Evolutionary conservation across 2,113 vertebrate species (phyloP).

Genomic region (Gnathonemus echidnorhynchus): DNA sequence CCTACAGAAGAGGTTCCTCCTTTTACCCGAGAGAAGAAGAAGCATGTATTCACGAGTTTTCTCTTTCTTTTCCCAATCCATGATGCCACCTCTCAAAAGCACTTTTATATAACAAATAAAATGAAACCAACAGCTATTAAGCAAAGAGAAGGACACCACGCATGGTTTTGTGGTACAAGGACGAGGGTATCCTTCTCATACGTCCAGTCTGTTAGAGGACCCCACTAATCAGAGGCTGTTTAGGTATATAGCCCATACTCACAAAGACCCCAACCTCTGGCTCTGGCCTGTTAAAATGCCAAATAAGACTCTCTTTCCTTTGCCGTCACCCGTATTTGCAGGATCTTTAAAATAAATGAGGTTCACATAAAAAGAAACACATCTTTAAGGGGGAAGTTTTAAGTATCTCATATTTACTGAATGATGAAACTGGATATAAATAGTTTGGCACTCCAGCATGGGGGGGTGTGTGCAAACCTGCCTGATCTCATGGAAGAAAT

Average conservation of each 20-base stretch:
- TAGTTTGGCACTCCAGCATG: not conserved
- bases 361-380: not conserved
- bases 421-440: slow-evolving; percentile 2
- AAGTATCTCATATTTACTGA: not conserved
- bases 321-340: not conserved
- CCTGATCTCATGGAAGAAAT: not conserved
- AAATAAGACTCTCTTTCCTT: not conserved
- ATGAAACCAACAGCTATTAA: not conserved
- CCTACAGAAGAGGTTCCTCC: not conserved
- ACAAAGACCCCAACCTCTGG: not conserved
- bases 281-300: not conserved
- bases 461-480: not conserved
- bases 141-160: not conserved
- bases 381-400: not conserved
- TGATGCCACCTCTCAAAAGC: not conserved
- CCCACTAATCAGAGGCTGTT: not conserved
- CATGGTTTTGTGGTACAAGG: not conserved
- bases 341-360: not conserved
- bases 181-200: not conserved
- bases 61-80: not conserved
- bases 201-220: not conserved
- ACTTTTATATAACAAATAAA: not conserved
- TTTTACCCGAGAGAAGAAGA: not conserved
- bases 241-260: not conserved
- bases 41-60: not conserved